Evolutionary conservation across 2,113 vertebrate species (phyloP), one percentile per base, ranked within the genome.

Genomic region (Neogobius melanostomus): DNA sequence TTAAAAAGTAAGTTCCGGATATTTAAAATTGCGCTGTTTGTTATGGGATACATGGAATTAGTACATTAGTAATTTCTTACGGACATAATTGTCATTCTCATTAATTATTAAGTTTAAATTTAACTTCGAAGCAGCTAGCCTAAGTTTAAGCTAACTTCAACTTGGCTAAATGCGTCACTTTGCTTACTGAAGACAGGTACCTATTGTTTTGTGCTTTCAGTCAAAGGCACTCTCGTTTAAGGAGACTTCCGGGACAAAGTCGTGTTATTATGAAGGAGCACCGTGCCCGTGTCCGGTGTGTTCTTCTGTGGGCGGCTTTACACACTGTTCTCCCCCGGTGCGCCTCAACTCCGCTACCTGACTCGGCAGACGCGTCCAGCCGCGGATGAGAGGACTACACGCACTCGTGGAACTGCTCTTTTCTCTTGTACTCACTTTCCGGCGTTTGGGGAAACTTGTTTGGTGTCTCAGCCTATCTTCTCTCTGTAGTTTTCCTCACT

Each of bases 281-380:
- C n/a, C 5, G 11, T 8, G 1, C 7, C 16, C 4, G 14, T 17
- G 1, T 77, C 79, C 77, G 79, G 64, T 54, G 7, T 6, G 59
- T 47, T 68, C 71, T 17, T n/a, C 43, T 69, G 9, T 0, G 21
- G 16, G 53, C 8, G 21, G 28, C 86, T 90, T 87, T 75, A 90
- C 80, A 66, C 28, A 4, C 0, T 36, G 68, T 62, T 79, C 76
- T 76, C 85, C 77, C 28, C 77, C 77, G 79, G 89, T 83, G 84
- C 85, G 88, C 84, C 84, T 83, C 68, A 90, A 90, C 87, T 90
- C 87, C 76, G 62, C 71, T 74, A 87, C 85, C 87, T 90, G 84
- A 68, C 85, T 77, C 79, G 51, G 79, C 82, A 84, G 77, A 84
- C 76, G 80, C 81, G 85, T 83, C 82, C 80, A 71, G 79, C 28